Percentiles rank a stretch among this genome's conserved stretches.
Conservation (phyloP, 1,140 invertebrate species). For the Aleiodes sp. region DNA sequence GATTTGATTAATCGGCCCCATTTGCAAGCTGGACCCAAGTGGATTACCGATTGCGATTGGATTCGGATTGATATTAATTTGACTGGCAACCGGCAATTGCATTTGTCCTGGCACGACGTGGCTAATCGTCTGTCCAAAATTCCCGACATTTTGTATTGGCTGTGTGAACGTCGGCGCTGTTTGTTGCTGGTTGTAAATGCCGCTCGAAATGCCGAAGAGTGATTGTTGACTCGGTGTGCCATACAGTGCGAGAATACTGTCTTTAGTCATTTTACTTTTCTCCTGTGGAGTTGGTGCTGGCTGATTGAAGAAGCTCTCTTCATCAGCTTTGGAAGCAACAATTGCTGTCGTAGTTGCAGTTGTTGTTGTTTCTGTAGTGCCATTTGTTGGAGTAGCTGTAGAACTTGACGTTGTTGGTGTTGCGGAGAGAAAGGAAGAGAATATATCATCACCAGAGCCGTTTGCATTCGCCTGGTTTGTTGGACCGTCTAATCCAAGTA, state of each 20-base stretch:
- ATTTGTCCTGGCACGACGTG: conserved; percentile 41
- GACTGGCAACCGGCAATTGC: conserved; percentile 19
- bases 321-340: conserved; percentile 76
- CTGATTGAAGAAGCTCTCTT: conserved; percentile 92
- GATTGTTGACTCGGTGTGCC: conserved; percentile 66
- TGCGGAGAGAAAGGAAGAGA: conserved; percentile 81
- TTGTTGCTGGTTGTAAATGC: conserved; percentile 55
- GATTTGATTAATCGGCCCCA: conserved; percentile 43
- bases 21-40: conserved; percentile 29
- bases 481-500: conserved; percentile 70
- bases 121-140: conserved; percentile 48
- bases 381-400: conserved; percentile 42
- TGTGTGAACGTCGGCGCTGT: conserved; percentile 53
- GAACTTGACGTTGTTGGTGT: conserved; percentile 67
- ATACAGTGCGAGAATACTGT: conserved; percentile 93
- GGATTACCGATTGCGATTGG: conserved; percentile 40
- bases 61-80: conserved; percentile 23
- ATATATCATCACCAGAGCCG: conserved; percentile 73
- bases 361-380: conserved; percentile 44
- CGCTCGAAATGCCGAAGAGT: conserved; percentile 53
- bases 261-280: conserved; percentile 88
- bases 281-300: conserved; percentile 77
- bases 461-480: conserved; percentile 57
- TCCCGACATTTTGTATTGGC: conserved; percentile 43
- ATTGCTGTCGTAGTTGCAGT: conserved; percentile 48